phyloP scores from a whole-genome alignment of 2,797 vertebrate genomes.

The Pangasius krempfi region DNA sequence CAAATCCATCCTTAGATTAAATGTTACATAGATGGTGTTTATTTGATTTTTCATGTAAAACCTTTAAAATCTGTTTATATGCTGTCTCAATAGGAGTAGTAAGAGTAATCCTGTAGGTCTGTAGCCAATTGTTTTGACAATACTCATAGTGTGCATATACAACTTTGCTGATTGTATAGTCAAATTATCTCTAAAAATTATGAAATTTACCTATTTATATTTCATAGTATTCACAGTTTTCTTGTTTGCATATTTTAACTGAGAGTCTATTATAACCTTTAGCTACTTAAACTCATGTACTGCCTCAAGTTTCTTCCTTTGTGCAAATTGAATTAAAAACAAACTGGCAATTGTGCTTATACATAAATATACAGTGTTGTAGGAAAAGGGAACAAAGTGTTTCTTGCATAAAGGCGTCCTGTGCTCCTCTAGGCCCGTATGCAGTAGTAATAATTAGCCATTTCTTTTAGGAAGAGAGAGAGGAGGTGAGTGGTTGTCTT shows the following conservation, averaged over 20 bases:
- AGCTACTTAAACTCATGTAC: neutral
- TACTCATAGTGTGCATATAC: neutral
- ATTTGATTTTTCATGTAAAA: neutral
- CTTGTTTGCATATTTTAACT: neutral
- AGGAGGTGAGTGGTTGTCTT: constrained; percentile 75
- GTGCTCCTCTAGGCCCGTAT: constrained; percentile 38
- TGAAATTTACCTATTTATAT: neutral
- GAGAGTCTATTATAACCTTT: neutral
- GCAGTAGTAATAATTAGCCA: constrained; percentile 59
- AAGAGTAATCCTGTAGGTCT: neutral
- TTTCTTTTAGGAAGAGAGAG: constrained; percentile 56
- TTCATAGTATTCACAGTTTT: neutral
- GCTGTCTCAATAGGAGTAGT: neutral
- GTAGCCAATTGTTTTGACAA: neutral
- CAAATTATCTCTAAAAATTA: neutral
- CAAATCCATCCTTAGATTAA: neutral
- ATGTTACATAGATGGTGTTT: neutral
- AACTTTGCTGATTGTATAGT: neutral
- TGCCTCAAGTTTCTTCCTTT: neutral
- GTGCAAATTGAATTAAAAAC: neutral
- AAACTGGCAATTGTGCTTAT: neutral
- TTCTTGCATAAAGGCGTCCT: constrained; percentile 25
- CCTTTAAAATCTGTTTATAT: neutral
- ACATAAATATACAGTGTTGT: neutral
- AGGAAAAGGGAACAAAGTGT: constrained; percentile 47